phyloP scores from a whole-genome alignment of 2,113 vertebrate genomes.

The Eptesicus fuscus region DNA sequence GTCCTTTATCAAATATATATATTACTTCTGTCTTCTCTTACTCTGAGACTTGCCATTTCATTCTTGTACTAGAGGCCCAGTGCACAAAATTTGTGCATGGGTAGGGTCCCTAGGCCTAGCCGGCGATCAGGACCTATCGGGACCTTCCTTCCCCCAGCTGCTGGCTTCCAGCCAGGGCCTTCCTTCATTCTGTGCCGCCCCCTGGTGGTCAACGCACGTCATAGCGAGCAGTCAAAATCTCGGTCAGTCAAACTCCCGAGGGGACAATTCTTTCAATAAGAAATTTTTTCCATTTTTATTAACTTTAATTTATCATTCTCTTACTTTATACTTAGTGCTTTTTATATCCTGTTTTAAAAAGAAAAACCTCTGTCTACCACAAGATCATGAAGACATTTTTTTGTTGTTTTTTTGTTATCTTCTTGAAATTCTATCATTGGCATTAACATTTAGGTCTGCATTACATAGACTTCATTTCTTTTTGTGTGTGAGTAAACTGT shows the following conservation, averaged over 20 bases:
- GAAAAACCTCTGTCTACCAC: neutral
- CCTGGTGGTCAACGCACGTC: too few relatives aligned
- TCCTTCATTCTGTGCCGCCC: too few relatives aligned
- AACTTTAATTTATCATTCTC: neutral
- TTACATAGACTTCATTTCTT: neutral
- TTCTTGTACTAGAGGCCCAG: neutral
- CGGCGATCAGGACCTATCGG: too few relatives aligned
- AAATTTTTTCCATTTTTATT: neutral
- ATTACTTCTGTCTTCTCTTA: neutral
- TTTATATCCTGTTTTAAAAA: neutral
- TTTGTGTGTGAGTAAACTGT: neutral
- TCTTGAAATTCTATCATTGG: neutral
- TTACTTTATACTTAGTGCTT: neutral
- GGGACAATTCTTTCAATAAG: neutral
- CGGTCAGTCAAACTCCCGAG: too few relatives aligned
- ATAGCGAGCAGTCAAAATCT: too few relatives aligned
- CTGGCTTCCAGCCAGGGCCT: too few relatives aligned
- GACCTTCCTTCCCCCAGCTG: too few relatives aligned
- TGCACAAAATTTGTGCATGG: too few relatives aligned
- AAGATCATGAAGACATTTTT: neutral
- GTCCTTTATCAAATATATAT: neutral
- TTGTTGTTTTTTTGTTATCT: neutral
- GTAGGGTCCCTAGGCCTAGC: too few relatives aligned
- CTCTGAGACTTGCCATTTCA: neutral
- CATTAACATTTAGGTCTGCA: neutral